Base-by-base conservation (phyloP, 1,140 invertebrate genomes). In the Octopus sinensis region DNA sequence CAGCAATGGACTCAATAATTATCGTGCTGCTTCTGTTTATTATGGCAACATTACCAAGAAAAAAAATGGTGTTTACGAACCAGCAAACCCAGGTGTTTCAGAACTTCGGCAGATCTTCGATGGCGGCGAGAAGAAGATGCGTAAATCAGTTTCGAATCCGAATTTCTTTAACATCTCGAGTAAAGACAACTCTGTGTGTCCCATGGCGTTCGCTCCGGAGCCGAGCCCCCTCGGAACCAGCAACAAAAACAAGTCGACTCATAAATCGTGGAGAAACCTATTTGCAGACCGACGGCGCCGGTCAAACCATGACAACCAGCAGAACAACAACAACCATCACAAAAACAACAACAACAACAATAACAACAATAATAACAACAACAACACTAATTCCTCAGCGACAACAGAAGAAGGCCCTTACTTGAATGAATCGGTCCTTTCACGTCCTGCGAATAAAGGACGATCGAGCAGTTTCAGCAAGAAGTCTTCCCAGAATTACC, bases 141-240 rank as follows among this genome's bases (percentile, higher is more conserved):
- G 85, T 51, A 85, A 88, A 80, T 88, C 88, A 54, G 80, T 88
- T 23, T 89, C 88, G 53, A 89, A 89, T 85, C 88, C 88, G 62
- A 89, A 88, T 82, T 89, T 88, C 80, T 84, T 89, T 9, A 85
- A 87, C 13, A 81, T 87, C 13, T 81, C 84, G 23, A 88, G 85
- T 76, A 87, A 87, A 78, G 87, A 89, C 76, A 85, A 87, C 52
- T 77, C 52, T 1, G 5, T 53, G 76, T 13, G 76, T 9, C 76
- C 23, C 6, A 77, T 52, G 76, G 52, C 52, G 5, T 30, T 77
- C 30, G 13, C 76, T 5, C 43, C 43, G 5, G 52, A 52, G 43
- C 76, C 52, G 0, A 51, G 17, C 7, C 23, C n/a, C 7, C 76
- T 52, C 17, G 43, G 52, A 6, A 9, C 76, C 52, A 77, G 17